Conservation (phyloP, 2,797 vertebrate species). For the Aphelocoma californica region DNA sequence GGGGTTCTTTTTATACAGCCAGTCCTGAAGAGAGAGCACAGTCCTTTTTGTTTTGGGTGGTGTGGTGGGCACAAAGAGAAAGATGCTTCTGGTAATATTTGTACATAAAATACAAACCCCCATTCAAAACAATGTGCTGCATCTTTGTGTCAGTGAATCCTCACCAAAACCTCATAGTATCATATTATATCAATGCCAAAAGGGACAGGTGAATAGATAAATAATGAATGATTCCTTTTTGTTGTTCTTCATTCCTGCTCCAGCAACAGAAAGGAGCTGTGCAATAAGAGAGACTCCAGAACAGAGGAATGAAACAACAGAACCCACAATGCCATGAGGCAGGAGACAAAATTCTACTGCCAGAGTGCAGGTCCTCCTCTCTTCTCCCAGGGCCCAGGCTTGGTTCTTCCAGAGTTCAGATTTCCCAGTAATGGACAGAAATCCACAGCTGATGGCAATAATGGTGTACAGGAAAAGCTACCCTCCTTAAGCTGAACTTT, state of each 20-base stretch:
- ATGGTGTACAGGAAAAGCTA: not conserved
- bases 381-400: not conserved
- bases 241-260: not conserved
- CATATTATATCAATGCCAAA: not conserved
- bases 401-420: not conserved
- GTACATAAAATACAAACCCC: not conserved
- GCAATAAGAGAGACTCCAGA: not conserved
- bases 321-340: not conserved
- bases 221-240: not conserved
- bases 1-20: not conserved
- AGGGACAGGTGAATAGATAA: not conserved
- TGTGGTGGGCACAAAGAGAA: not conserved
- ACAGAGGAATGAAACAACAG: fast-evolving
- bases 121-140: not conserved
- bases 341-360: not conserved
- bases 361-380: not conserved
- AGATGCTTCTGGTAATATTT: not conserved
- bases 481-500: not conserved
- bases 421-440: not conserved
- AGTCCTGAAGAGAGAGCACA: not conserved
- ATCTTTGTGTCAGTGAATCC: not conserved
- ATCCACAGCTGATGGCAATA: not conserved
- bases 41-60: not conserved
- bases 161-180: not conserved
- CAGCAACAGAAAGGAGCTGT: not conserved